Base-by-base conservation (phyloP, 2,888 invertebrate genomes). In the Sinhomidia bicolor region DNA sequence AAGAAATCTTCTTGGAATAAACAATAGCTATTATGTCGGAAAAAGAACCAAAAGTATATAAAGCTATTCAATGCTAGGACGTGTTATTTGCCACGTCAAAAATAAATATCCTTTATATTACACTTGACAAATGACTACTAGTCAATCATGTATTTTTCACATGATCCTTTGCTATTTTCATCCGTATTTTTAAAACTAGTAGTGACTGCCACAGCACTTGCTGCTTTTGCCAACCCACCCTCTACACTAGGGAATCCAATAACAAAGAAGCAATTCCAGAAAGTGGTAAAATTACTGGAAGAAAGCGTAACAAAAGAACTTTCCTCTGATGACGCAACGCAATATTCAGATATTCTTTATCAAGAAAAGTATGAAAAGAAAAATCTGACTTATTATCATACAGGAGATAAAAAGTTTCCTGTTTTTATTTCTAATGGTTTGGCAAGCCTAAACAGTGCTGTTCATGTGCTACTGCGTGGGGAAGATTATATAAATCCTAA, bases 381-480 rank as follows among this genome's bases (percentile, higher is more conserved):
- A 20, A 87, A 87, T n/a, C 0, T 82, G n/a, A 87, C 87, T 1
- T 81, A 36, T 20, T 87, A 87, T 23, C 82, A 82, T 62, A 62
- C 36, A 12, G 87, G 76, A 1, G 41, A 87, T 12, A 32, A 26
- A n/a, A 62, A 44, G 12, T 20, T 36, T n/a, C 87, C 87, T 4
- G 87, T 87, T 0, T 87, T 87, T 32, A 65, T 87, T 20, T 82
- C 82, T 10, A 74, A 29, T 17, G 87, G 87, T n/a, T 26, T 32
- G 54, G 81, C 41, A n/a, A 51, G 36, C 17, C 0, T 65, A 1
- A 68, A 41, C 0, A 41, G 51, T 1, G 14, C 36, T 12, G 10
- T 82, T 32, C 87, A 87, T 36, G 76, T 82, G 20, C 29, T 87
- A 20, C 26, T 32, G 7, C 87, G 87, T 20, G 87, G 87, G 6